Evolutionary conservation across 2,888 invertebrate genomes (phyloP), one percentile per base, ranked within the genome.

Genomic region (Phortica okadai): DNA sequence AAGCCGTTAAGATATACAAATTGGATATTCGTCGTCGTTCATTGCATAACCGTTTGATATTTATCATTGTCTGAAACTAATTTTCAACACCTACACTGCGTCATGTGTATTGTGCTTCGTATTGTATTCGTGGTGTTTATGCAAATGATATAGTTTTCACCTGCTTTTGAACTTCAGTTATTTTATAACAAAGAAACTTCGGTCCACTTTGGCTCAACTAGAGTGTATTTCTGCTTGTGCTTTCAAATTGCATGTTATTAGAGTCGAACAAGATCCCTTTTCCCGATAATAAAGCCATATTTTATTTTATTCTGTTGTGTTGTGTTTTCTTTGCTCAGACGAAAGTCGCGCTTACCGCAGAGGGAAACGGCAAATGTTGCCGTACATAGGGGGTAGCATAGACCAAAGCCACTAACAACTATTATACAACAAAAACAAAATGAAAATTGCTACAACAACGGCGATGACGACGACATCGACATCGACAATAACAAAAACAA

Each of bases 391-490:
- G 74, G 59, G 41, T 21, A 44, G 21, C 42, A 33, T 16, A 25
- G 58, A 45, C 42, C 50, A 14, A 58, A 25, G n/a, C n/a, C 41
- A 72, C 54, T 78, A 80, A 74, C 80, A 79, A 80, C 77, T 82
- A 85, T 83, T 87, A 87, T 83, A 84, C 86, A 86, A 86, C 85
- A 86, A 87, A 87, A 87, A 84, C 84, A 86, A 87, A 86, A 86
- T 82, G 86, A 87, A 83, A 86, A 86, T 82, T 81, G 76, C 84
- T 86, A 84, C 83, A 86, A 78, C 83, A 78, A 77, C 78, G 79
- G 75, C 81, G 82, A 82, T 79, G 82, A 69, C 78, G 78, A 33
- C 78, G 76, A 25, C 81, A 80, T 56, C 78, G 76, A 25, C 81
- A 80, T 56, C 74, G 75, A 6, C 80, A 73, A 67, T 74, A 75